Percentiles rank a stretch among this genome's conserved stretches.
Evolutionary conservation across 2,113 vertebrate species (phyloP).

Genomic region (Malaclemys terrapin): DNA sequence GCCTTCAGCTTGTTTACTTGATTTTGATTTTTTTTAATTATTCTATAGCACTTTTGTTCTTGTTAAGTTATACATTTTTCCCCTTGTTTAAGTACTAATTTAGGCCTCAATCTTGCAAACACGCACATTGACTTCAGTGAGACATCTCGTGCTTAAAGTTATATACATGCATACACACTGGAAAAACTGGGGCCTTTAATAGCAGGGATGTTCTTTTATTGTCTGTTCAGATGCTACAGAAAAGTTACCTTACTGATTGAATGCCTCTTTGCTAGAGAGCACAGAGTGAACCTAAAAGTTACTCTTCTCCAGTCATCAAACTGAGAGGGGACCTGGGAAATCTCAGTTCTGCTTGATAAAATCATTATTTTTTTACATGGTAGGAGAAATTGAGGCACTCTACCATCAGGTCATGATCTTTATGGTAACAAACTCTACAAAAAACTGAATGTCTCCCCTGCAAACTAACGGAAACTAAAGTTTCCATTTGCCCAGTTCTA

Average conservation of each 20-base stretch:
- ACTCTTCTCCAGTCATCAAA: not conserved
- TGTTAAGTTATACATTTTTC: not conserved
- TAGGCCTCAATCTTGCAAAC: not conserved
- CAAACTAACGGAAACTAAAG: not conserved
- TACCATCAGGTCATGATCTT: not conserved
- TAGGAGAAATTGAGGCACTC: not conserved
- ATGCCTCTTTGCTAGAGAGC: not conserved
- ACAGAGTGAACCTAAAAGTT: rapidly evolving
- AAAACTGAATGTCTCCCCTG: not conserved
- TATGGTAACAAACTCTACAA: not conserved
- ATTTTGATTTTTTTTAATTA: rapidly evolving
- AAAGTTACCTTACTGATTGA: not conserved
- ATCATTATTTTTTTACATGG: not conserved
- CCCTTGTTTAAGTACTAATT: not conserved
- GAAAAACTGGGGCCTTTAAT: not conserved
- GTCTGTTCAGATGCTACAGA: not conserved
- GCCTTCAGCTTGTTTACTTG: not conserved
- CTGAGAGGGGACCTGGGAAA: rapidly evolving
- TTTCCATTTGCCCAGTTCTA: not conserved
- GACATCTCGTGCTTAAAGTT: not conserved
- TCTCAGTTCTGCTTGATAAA: not conserved
- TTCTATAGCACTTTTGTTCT: not conserved
- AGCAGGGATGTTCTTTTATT: not conserved
- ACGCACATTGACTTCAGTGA: not conserved
- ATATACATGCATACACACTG: rapidly evolving